Conservation (phyloP, 2,797 vertebrate species). For the Dromococcyx pavoninus region DNA sequence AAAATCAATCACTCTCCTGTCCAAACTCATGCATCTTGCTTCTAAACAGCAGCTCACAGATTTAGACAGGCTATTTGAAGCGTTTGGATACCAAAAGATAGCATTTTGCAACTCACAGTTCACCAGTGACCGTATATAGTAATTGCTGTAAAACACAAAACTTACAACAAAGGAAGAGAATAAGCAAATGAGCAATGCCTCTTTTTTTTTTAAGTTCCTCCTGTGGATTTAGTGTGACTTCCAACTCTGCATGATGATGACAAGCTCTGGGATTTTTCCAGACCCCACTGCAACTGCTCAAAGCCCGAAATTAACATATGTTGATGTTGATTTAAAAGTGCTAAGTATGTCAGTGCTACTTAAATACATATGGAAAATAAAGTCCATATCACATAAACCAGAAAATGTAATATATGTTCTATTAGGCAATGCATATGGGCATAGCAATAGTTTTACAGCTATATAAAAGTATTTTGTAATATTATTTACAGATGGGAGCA, state of each 20-base stretch:
- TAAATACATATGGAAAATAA: not conserved
- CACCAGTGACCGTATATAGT: not conserved
- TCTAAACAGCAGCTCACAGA: not conserved
- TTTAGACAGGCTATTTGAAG: not conserved
- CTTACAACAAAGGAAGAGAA: not conserved
- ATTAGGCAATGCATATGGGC: not conserved
- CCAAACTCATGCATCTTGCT: not conserved
- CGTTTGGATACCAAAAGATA: not conserved
- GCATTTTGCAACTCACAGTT: not conserved
- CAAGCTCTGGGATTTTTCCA: not conserved
- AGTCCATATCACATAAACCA: not conserved
- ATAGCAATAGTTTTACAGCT: not conserved
- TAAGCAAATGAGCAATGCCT: not conserved
- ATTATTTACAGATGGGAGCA: slow-evolving; percentile 37
- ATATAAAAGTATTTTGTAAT: not conserved
- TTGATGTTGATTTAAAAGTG: not conserved
- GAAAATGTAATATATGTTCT: not conserved
- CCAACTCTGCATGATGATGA: not conserved
- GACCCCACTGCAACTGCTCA: not conserved
- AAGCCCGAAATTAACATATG: not conserved
- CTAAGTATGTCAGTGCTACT: not conserved
- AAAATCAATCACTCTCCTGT: not conserved
- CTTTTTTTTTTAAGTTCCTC: not conserved
- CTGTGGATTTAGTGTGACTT: not conserved
- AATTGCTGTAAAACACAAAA: not conserved